Evolutionary conservation across 2,113 vertebrate species (phyloP).

Genomic region (Ochotona princeps): DNA sequence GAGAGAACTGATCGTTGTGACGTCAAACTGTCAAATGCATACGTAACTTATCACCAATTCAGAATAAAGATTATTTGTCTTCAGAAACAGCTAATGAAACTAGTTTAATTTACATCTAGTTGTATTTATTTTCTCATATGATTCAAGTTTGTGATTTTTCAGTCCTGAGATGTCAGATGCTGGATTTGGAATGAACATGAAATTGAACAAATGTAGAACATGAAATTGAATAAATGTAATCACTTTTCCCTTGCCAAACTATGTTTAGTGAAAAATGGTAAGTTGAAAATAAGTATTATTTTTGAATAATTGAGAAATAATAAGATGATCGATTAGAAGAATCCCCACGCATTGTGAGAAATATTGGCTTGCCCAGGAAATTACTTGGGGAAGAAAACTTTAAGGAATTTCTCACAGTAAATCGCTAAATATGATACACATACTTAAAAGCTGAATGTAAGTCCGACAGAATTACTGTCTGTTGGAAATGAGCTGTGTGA

Average conservation of each 20-base stretch:
- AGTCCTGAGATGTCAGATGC: background rate
- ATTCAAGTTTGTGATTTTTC: constrained; percentile 4
- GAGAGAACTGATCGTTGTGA: background rate
- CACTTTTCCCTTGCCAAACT: background rate
- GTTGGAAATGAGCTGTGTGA: background rate
- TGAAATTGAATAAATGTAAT: background rate
- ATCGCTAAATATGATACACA: background rate
- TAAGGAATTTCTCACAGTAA: background rate
- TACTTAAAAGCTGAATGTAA: background rate
- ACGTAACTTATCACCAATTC: background rate
- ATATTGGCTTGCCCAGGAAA: background rate
- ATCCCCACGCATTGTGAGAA: background rate
- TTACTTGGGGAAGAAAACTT: background rate
- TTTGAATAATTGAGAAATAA: background rate
- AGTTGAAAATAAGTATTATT: no score
- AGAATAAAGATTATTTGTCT: constrained; percentile 25
- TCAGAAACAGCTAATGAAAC: background rate
- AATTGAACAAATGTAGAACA: background rate
- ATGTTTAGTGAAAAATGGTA: background rate
- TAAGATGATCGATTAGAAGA: background rate
- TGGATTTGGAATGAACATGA: background rate
- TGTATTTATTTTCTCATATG: background rate
- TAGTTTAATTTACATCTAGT: background rate
- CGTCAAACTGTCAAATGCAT: background rate
- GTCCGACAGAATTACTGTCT: background rate